phyloP scores from a whole-genome alignment of 2,113 vertebrate genomes.

The Apodemus sylvaticus region DNA sequence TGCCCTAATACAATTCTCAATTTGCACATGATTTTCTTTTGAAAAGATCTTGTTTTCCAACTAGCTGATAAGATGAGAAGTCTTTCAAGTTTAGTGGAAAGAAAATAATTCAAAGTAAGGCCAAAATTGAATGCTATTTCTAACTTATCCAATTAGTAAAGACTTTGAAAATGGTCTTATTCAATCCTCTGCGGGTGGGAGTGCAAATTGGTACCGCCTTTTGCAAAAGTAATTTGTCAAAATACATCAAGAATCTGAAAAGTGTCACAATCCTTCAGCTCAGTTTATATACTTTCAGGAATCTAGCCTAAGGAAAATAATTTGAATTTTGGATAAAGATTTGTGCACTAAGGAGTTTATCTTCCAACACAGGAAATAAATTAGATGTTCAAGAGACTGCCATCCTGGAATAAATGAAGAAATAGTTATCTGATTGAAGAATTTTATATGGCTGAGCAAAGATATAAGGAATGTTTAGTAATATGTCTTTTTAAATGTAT shows the following conservation, averaged over 20 bases:
- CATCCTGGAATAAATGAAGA: slow-evolving; percentile 18
- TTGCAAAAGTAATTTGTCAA: slow-evolving; percentile 70
- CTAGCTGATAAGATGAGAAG: slow-evolving; percentile 43
- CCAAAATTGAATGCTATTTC: slow-evolving; percentile 52
- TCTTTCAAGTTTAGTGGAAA: slow-evolving; percentile 47
- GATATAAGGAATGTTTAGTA: not conserved
- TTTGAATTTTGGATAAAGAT: slow-evolving; percentile 56
- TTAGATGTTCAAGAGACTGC: slow-evolving; percentile 23
- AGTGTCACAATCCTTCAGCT: slow-evolving; percentile 21
- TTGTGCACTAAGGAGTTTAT: slow-evolving; percentile 49
- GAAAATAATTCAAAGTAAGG: slow-evolving; percentile 55
- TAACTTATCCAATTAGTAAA: slow-evolving; percentile 70
- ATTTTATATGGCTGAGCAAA: slow-evolving; percentile 16
- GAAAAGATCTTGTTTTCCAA: slow-evolving; percentile 48
- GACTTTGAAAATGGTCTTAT: slow-evolving; percentile 66
- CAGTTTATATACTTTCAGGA: slow-evolving; percentile 11
- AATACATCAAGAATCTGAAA: slow-evolving; percentile 61
- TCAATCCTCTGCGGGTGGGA: not conserved
- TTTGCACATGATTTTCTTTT: slow-evolving; percentile 48
- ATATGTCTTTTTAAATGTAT: not conserved
- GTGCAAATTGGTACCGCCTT: slow-evolving; percentile 51
- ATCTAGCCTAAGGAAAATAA: slow-evolving; percentile 46
- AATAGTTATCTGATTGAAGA: not conserved
- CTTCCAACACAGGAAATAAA: slow-evolving; percentile 15
- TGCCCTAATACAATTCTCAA: slow-evolving; percentile 31